phyloP scores from a whole-genome alignment of 2,113 vertebrate species.

The Platysteira castanea region DNA sequence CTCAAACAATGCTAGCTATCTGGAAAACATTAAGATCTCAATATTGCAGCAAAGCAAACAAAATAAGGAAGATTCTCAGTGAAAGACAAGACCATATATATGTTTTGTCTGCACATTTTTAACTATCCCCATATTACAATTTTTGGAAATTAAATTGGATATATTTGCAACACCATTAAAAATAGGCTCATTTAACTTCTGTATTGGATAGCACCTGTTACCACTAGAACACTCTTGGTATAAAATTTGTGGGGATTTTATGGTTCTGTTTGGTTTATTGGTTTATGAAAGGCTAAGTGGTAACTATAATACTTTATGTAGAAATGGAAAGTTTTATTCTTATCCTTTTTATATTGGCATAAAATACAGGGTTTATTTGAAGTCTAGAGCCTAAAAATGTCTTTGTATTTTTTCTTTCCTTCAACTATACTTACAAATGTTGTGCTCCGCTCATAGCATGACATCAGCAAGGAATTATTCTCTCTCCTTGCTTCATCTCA shows the following conservation, averaged over 20 bases:
- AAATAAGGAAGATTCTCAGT: neutral
- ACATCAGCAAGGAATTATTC: neutral
- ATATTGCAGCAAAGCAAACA: neutral
- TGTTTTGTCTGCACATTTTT: neutral
- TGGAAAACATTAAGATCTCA: neutral
- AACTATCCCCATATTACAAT: neutral
- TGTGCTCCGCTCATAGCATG: neutral
- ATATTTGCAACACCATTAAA: neutral
- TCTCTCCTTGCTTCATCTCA: neutral
- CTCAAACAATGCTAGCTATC: neutral
- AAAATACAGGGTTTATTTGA: neutral
- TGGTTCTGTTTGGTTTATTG: neutral
- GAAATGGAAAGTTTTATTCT: neutral
- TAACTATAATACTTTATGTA: neutral
- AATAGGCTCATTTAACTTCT: neutral
- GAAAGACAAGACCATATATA: neutral
- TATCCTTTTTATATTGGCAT: neutral
- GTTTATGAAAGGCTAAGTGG: neutral
- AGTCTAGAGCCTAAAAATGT: neutral
- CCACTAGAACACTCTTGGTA: neutral
- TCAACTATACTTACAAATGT: neutral
- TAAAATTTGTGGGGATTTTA: neutral
- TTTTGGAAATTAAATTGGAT: neutral
- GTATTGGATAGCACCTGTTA: neutral
- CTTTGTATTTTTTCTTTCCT: neutral